These are phyloP conservation scores for Molorchus minor DNA, from an alignment of 2,888 invertebrate genomes.

Conservation along the genomic window DNA sequence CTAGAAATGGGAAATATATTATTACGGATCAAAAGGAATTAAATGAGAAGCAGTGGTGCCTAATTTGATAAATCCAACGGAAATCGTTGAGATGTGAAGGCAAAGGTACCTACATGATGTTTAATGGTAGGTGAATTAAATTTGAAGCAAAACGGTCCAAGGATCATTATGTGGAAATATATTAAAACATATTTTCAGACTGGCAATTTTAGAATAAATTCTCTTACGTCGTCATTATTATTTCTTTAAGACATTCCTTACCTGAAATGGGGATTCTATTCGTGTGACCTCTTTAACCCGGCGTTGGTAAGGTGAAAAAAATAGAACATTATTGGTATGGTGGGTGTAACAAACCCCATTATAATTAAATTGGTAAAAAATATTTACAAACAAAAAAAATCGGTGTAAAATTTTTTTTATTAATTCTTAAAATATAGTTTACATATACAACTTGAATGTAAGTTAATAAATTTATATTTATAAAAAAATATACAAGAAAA, in stretches of 20 bases:
- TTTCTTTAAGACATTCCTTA: neutral
- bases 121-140: conserved; percentile 22
- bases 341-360: too few species aligned
- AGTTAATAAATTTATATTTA: too few species aligned
- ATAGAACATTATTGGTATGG: too few species aligned
- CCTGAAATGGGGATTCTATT: too few species aligned
- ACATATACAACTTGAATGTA: too few species aligned
- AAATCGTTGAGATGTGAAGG: conserved; percentile 21
- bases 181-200: conserved; percentile 25
- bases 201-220: conserved; percentile 23
- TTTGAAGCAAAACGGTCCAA: conserved; percentile 13
- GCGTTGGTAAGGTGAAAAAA: too few species aligned
- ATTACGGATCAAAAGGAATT: conserved; percentile 22
- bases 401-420: too few species aligned
- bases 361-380: too few species aligned
- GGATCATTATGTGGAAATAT: conserved; percentile 19
- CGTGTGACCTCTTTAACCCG: too few species aligned
- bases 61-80: conserved; percentile 25
- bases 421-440: too few species aligned
- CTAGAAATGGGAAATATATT: conserved; percentile 27
- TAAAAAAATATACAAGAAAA: too few species aligned
- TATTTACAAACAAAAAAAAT: too few species aligned
- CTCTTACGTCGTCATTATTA: conserved; percentile 14
- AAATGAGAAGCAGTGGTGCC: conserved; percentile 26
- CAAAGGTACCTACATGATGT: conserved; percentile 22